Percentiles rank a stretch among this genome's conserved stretches.
Evolutionary conservation across 2,797 vertebrate species (phyloP).

Genomic region (Parauchenoglanis punctatus): DNA sequence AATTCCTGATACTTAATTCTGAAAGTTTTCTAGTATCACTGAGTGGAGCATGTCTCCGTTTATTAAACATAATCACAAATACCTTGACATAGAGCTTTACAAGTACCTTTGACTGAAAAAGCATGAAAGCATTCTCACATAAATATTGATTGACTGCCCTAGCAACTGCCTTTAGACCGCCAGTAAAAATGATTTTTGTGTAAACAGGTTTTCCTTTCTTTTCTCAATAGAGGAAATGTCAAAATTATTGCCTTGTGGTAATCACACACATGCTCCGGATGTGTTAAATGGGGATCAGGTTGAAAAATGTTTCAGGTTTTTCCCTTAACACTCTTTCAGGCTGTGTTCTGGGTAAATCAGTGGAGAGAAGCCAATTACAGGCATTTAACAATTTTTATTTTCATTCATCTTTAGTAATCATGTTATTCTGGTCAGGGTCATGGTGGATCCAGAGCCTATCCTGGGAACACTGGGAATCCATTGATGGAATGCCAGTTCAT

Average conservation of each 20-base stretch:
- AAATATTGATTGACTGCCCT: background rate
- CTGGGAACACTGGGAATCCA: background rate
- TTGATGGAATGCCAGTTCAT: background rate
- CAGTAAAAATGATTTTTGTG: background rate
- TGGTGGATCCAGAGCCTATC: background rate
- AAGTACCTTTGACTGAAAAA: background rate
- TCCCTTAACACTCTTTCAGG: background rate
- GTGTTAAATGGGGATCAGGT: background rate
- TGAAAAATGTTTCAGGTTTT: background rate
- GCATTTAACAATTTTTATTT: background rate
- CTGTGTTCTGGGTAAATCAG: conserved; percentile 8
- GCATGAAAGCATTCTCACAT: background rate
- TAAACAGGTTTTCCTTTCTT: background rate
- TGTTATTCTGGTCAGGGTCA: background rate
- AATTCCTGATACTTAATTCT: background rate
- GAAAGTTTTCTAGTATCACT: background rate
- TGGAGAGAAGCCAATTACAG: background rate
- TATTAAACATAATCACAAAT: background rate
- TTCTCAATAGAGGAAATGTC: background rate
- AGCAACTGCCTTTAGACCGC: background rate
- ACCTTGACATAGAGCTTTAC: background rate
- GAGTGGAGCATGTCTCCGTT: background rate
- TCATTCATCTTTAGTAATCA: background rate
- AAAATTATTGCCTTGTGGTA: background rate
- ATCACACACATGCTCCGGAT: background rate